These are phyloP conservation scores for Merluccius polli DNA, from an alignment of 2,797 vertebrate species.

Conservation along the genomic window DNA sequence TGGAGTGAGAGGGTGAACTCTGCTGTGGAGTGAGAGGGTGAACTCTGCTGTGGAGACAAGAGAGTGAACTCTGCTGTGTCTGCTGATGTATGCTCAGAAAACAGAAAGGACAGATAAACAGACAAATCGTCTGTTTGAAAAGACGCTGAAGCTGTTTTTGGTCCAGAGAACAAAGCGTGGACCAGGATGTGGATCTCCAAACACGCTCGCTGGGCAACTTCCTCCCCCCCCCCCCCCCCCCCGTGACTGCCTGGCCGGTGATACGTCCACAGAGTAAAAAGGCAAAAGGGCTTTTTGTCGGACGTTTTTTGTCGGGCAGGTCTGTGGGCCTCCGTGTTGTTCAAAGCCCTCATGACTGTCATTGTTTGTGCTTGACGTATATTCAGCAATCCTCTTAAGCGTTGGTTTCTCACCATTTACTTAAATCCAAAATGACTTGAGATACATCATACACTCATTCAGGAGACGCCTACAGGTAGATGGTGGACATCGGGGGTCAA, in stretches of 20 bases:
- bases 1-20: no score
- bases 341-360: background rate
- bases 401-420: background rate
- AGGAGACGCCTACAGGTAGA: background rate
- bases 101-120: background rate
- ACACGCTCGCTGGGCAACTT: background rate
- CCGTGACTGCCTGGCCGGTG: background rate
- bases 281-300: background rate
- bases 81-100: background rate
- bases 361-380: background rate
- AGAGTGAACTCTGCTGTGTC: background rate
- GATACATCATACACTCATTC: no score
- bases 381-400: background rate
- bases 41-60: no score
- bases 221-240: background rate
- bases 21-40: no score
- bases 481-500: background rate
- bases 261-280: background rate
- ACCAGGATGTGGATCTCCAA: background rate
- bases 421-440: background rate
- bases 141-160: background rate
- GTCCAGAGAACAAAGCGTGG: background rate
- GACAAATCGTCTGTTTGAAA: background rate
- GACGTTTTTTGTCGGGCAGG: background rate
- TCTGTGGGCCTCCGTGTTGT: background rate